Evolutionary conservation across 1,140 invertebrate genomes (phyloP).

Genomic region (Bombus ignitus): DNA sequence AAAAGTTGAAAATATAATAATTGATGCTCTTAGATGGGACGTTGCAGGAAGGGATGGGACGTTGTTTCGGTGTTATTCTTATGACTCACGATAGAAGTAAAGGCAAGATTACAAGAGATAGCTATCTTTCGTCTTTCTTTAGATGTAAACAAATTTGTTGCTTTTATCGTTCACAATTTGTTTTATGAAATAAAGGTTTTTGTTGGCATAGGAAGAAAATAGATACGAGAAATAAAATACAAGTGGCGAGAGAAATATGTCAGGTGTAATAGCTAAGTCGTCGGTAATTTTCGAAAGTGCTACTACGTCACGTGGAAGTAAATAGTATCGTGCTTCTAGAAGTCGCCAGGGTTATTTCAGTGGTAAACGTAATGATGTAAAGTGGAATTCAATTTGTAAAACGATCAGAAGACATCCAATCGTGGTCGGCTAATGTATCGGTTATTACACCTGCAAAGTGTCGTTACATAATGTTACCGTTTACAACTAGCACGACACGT

Average conservation of each 20-base stretch:
- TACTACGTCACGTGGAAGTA: not conserved
- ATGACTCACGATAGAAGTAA: not conserved
- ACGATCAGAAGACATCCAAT: constrained; percentile 52
- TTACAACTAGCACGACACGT: constrained; percentile 62
- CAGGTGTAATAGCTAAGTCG: not conserved
- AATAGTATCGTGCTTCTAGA: constrained; percentile 7
- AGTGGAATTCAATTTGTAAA: constrained; percentile 61
- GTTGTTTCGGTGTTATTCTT: not conserved
- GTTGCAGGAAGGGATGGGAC: too few relatives aligned
- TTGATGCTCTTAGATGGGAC: not conserved
- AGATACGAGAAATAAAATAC: too few relatives aligned
- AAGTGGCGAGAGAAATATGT: not conserved
- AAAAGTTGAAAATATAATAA: not conserved
- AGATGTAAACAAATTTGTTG: not conserved
- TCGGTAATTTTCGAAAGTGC: constrained; percentile 1
- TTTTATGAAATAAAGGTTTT: not conserved
- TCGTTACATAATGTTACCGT: constrained; percentile 65
- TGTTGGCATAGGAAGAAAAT: not conserved
- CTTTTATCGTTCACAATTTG: not conserved
- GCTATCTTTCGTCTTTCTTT: not conserved
- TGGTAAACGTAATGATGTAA: constrained; percentile 23
- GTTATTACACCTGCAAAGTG: constrained; percentile 52
- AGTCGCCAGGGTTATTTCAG: not conserved
- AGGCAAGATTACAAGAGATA: not conserved
- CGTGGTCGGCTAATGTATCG: constrained; percentile 47